These are phyloP conservation scores for Scomber japonicus DNA, from an alignment of 2,113 vertebrate species.

Conservation along the genomic window DNA sequence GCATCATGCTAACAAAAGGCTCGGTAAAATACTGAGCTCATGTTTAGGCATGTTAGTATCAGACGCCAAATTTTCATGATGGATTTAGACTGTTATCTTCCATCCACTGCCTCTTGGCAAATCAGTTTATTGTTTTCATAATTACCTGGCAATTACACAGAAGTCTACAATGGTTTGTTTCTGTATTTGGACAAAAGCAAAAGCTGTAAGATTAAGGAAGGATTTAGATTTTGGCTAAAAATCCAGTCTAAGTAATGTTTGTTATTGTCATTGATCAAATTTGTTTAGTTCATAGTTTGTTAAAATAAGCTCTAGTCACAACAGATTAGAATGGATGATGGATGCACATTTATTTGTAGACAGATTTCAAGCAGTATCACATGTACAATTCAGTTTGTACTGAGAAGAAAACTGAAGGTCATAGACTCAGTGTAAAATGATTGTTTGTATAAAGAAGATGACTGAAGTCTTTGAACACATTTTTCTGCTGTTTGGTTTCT, in stretches of 20 bases:
- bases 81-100: slow-evolving; percentile 22
- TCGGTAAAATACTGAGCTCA: background rate
- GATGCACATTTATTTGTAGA: too few relatives aligned
- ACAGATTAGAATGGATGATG: background rate
- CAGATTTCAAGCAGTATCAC: background rate
- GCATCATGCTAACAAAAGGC: slow-evolving; percentile 39
- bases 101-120: slow-evolving; percentile 1
- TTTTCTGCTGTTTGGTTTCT: slow-evolving; percentile 16
- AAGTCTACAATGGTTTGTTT: slow-evolving; percentile 6
- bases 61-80: slow-evolving; percentile 14
- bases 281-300: background rate
- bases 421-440: background rate
- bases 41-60: slow-evolving; percentile 16
- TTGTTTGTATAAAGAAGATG: background rate
- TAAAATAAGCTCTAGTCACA: background rate
- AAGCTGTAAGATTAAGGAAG: background rate
- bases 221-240: too few relatives aligned
- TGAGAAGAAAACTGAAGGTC: background rate
- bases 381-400: background rate
- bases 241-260: too few relatives aligned
- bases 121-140: slow-evolving; percentile 5
- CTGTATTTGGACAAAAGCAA: background rate
- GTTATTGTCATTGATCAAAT: too few relatives aligned
- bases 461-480: background rate
- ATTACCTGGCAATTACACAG: background rate